These are phyloP conservation scores for Trematomus bernacchii DNA, from an alignment of 2,797 vertebrate species.

Conservation along the genomic window DNA sequence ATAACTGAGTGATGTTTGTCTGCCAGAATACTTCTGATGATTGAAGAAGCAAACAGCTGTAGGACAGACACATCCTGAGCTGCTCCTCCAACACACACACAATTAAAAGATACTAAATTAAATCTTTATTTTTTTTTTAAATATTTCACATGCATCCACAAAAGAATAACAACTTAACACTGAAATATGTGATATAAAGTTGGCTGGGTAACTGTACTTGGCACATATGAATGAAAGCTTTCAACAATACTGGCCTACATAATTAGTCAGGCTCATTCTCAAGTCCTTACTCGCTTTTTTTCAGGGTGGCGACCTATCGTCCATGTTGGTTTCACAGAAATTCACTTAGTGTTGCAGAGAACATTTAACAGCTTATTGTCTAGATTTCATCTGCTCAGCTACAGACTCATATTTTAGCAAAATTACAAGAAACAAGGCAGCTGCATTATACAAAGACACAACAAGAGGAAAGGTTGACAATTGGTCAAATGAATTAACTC, in stretches of 20 bases:
- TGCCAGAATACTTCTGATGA: neutral
- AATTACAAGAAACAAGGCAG: slow-evolving; percentile 63
- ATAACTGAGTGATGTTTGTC: neutral
- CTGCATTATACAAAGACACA: slow-evolving; percentile 45
- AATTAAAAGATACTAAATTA: slow-evolving; percentile 35
- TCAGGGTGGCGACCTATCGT: slow-evolving; percentile 18
- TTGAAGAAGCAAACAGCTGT: slow-evolving; percentile 1
- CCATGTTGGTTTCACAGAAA: slow-evolving; percentile 43
- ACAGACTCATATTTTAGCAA: slow-evolving; percentile 38
- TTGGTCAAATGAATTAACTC: slow-evolving; percentile 9
- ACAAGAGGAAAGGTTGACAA: slow-evolving; percentile 38
- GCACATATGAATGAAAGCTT: slow-evolving; percentile 36
- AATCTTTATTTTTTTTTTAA: slow-evolving; percentile 73
- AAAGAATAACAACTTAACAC: slow-evolving; percentile 72
- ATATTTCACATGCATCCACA: slow-evolving; percentile 78
- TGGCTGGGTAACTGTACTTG: slow-evolving; percentile 34
- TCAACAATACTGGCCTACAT: slow-evolving; percentile 44
- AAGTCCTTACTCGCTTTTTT: slow-evolving; percentile 8
- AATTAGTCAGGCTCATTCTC: slow-evolving; percentile 19
- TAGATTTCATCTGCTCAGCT: slow-evolving; percentile 37
- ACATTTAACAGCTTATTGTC: slow-evolving; percentile 43
- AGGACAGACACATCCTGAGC: slow-evolving; percentile 4
- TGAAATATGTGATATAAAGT: slow-evolving; percentile 58
- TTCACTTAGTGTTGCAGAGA: slow-evolving; percentile 44
- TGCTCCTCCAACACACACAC: neutral